A percentile compares a stretch with the other conserved stretches of the same genome.
Conservation (phyloP, 2,797 vertebrate species). For the Semaprochilodus insignis region DNA sequence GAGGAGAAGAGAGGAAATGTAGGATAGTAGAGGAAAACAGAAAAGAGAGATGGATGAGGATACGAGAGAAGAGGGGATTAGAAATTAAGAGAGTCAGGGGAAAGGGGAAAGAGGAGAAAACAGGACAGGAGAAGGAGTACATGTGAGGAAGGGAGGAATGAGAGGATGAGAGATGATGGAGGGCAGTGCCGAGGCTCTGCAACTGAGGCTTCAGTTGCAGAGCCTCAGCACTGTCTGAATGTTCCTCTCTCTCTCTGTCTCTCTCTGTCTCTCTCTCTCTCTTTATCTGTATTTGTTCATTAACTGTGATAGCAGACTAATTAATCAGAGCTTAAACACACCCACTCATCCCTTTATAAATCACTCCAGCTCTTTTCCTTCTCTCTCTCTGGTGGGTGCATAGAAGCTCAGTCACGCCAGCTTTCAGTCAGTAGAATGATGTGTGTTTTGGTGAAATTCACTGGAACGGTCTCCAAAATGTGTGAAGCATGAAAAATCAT, state of each 20-base stretch:
- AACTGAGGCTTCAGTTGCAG: background rate
- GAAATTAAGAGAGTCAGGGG: no score
- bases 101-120: no score
- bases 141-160: background rate
- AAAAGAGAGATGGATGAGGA: background rate
- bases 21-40: no score
- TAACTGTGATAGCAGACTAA: background rate
- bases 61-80: background rate
- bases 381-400: conserved; percentile 26
- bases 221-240: background rate
- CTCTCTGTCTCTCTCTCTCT: conserved; percentile 3
- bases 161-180: background rate
- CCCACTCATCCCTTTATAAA: background rate
- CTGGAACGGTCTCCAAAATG: no score
- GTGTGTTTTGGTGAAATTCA: no score
- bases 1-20: background rate
- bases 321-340: conserved; percentile 17
- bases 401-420: no score
- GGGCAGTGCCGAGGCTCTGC: background rate
- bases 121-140: no score
- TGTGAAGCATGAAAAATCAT: no score
- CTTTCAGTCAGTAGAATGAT: no score
- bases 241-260: background rate
- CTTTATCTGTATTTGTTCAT: conserved; percentile 4
- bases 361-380: background rate